phyloP scores from a whole-genome alignment of 1,140 invertebrate genomes.

The Olivierus martensii region DNA sequence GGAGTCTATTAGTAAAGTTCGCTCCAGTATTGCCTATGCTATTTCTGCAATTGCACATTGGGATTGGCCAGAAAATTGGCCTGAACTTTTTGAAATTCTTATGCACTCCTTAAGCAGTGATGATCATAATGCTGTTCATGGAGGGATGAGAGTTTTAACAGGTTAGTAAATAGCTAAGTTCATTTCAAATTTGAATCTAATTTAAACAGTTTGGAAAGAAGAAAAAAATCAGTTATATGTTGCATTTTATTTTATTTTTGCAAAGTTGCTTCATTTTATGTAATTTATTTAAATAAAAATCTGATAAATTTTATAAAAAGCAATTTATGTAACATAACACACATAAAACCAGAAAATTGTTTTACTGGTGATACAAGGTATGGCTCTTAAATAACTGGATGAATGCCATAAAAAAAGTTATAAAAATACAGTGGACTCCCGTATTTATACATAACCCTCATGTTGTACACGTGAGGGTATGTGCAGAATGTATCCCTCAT shows the following conservation, averaged over 20 bases:
- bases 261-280: neutral
- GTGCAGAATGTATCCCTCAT: too few species aligned
- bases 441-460: too few species aligned
- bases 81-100: constrained; percentile 53
- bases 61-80: constrained; percentile 68
- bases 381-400: too few species aligned
- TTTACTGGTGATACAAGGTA: too few species aligned
- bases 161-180: constrained; percentile 23
- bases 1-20: constrained; percentile 54
- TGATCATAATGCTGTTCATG: constrained; percentile 46
- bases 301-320: too few species aligned
- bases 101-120: constrained; percentile 41
- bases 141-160: constrained; percentile 59
- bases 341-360: too few species aligned
- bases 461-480: too few species aligned
- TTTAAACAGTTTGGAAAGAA: neutral
- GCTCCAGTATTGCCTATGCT: constrained; percentile 49
- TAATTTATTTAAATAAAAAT: too few species aligned
- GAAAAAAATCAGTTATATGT: too few species aligned
- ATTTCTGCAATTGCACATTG: constrained; percentile 59
- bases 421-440: too few species aligned
- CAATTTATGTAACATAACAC: too few species aligned
- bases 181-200: neutral
- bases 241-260: neutral
- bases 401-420: too few species aligned